Percentiles rank a stretch among this genome's conserved stretches.
Evolutionary conservation across 2,797 vertebrate genomes (phyloP).

Genomic region (Nannoperca australis): DNA sequence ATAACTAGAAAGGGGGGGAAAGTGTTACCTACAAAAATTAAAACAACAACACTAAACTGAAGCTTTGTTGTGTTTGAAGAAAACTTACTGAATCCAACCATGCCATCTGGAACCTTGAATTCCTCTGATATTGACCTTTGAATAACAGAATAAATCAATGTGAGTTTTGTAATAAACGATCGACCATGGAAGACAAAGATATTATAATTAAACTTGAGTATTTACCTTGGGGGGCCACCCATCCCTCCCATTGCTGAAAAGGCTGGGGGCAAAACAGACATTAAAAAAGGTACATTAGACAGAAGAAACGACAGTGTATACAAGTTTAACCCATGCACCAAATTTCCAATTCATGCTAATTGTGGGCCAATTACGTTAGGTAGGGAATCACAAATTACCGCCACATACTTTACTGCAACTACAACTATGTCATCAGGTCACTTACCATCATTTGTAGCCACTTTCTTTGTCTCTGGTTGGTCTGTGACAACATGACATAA

Average conservation of each 20-base stretch:
- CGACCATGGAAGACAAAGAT: not conserved
- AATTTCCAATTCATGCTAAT: not conserved
- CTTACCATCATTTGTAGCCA: conserved; percentile 98
- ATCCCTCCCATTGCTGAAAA: conserved; percentile 93
- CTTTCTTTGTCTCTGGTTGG: conserved; percentile 99
- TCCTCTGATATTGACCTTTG: conserved; percentile 95
- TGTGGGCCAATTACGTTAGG: not conserved
- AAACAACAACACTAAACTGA: accelerated
- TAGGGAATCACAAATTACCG: not conserved
- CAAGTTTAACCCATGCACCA: not conserved
- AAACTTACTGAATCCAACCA: conserved; percentile 99
- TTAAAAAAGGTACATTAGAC: not conserved
- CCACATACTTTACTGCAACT: not conserved
- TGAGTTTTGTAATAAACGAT: accelerated
- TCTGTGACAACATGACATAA: conserved; percentile 88
- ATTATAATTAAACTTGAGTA: accelerated
- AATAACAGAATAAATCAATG: conserved; percentile 16
- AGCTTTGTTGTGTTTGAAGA: accelerated
- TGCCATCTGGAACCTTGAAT: conserved; percentile 98
- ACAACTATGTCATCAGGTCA: conserved; percentile 37
- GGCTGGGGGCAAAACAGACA: conserved; percentile 74
- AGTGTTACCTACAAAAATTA: not conserved
- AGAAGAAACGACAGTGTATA: not conserved
- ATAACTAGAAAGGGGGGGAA: conserved; percentile 86
- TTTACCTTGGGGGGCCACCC: conserved; percentile 88